Evolutionary conservation across 2,797 vertebrate genomes (phyloP).

Genomic region (Sphenodon punctatus): DNA sequence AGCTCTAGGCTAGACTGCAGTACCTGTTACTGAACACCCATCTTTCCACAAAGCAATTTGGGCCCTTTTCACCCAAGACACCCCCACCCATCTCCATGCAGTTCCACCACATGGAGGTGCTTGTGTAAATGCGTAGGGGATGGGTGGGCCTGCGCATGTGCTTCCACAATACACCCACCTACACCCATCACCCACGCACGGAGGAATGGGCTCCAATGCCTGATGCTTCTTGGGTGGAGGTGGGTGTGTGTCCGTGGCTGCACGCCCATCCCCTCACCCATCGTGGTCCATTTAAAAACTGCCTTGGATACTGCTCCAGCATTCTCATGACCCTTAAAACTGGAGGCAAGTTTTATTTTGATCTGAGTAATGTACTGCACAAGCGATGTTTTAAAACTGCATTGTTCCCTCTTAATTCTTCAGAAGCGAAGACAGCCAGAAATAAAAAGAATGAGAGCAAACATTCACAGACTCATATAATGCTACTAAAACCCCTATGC

Average conservation of each 20-base stretch:
- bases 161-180: too few relatives aligned
- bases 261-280: too few relatives aligned
- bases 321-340: slow-evolving; percentile 31
- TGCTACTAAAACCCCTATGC: slow-evolving; percentile 63
- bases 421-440: background rate
- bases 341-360: slow-evolving; percentile 17
- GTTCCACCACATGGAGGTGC: too few relatives aligned
- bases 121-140: too few relatives aligned
- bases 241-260: too few relatives aligned
- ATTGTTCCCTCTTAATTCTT: slow-evolving; percentile 9
- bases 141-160: too few relatives aligned
- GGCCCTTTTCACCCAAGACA: too few relatives aligned
- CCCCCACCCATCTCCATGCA: too few relatives aligned
- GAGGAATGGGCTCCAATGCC: too few relatives aligned
- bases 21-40: background rate
- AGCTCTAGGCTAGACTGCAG: background rate
- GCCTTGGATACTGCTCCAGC: background rate
- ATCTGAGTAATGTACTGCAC: slow-evolving; percentile 27
- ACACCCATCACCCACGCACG: too few relatives aligned
- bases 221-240: too few relatives aligned
- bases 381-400: slow-evolving; percentile 21
- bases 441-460: slow-evolving; percentile 38
- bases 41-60: background rate
- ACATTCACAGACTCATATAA: slow-evolving; percentile 45
- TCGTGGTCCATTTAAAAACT: background rate